Evolutionary conservation across 2,113 vertebrate genomes (phyloP).

Genomic region (Pterocles orientalis): DNA sequence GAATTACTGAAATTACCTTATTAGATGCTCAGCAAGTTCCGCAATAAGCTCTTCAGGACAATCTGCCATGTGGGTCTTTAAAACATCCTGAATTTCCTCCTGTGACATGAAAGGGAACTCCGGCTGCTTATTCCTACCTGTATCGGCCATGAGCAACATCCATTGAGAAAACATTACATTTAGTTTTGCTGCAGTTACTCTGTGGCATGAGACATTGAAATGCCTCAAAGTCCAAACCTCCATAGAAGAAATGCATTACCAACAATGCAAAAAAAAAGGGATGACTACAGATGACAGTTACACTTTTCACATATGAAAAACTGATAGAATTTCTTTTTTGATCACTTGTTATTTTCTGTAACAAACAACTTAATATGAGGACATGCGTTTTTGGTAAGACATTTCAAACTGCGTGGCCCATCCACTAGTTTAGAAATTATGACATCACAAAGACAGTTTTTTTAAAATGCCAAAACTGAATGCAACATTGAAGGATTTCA

Average conservation of each 20-base stretch:
- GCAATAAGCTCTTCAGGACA: conserved; percentile 88
- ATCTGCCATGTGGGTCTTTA: conserved; percentile 84
- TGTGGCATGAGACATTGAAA: background rate
- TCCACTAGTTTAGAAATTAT: background rate
- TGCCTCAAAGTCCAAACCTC: background rate
- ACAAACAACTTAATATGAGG: background rate
- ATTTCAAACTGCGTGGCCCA: background rate
- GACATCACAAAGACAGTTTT: background rate
- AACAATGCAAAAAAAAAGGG: background rate
- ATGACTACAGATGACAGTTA: background rate
- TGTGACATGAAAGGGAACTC: conserved; percentile 85
- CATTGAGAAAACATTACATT: background rate
- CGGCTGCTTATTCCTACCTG: conserved; percentile 83
- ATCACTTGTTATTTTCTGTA: background rate
- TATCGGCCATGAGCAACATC: background rate
- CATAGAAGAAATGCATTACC: background rate
- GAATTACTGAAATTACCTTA: conserved; percentile 70
- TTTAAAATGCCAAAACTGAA: background rate
- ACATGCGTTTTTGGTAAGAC: background rate
- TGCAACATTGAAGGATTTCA: background rate
- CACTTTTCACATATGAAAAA: background rate
- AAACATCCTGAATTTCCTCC: conserved; percentile 84
- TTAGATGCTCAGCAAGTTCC: conserved; percentile 87
- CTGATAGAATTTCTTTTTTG: background rate
- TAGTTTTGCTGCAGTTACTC: background rate